A percentile compares a stretch with the other conserved stretches of the same genome.
phyloP scores from a whole-genome alignment of 2,888 invertebrate genomes.

The Plagodis pulveraria region DNA sequence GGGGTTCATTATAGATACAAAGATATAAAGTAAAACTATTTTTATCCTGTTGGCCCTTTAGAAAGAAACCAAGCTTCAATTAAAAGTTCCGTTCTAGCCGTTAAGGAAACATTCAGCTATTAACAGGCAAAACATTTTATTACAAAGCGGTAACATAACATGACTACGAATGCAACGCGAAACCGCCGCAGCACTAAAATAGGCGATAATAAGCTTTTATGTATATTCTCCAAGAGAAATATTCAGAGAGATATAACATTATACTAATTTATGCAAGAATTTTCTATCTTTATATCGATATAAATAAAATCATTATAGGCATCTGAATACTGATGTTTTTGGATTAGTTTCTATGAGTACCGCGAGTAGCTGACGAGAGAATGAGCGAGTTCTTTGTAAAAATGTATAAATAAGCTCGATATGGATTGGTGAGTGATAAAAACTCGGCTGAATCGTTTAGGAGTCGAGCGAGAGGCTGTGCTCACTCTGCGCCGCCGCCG shows the following conservation, averaged over 20 bases:
- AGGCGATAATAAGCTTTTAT: slow-evolving; percentile 35
- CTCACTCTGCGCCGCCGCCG: slow-evolving; percentile 51
- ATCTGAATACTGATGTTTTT: slow-evolving; percentile 33
- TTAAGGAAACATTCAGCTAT: slow-evolving; percentile 25
- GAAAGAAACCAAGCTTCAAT: slow-evolving; percentile 21
- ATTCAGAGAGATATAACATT: slow-evolving; percentile 37
- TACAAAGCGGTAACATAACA: slow-evolving; percentile 31
- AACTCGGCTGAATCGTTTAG: slow-evolving; percentile 77
- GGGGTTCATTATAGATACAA: neutral
- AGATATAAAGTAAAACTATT: slow-evolving; percentile 3
- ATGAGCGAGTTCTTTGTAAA: slow-evolving; percentile 61
- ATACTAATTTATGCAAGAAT: slow-evolving; percentile 42
- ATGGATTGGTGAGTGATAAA: slow-evolving; percentile 79
- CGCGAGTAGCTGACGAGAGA: slow-evolving; percentile 43
- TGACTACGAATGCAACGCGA: slow-evolving; percentile 29
- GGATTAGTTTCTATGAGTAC: slow-evolving; percentile 29
- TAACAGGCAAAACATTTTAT: slow-evolving; percentile 33
- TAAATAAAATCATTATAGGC: slow-evolving; percentile 38
- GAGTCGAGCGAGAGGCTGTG: slow-evolving; percentile 66
- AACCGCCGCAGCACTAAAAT: slow-evolving; percentile 30
- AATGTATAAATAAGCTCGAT: slow-evolving; percentile 73
- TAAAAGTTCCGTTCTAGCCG: slow-evolving; percentile 31
- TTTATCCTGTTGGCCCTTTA: slow-evolving; percentile 16
- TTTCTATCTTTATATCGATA: slow-evolving; percentile 38
- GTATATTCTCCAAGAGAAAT: slow-evolving; percentile 31